These are phyloP conservation scores for Drosophila quinaria DNA, from an alignment of 2,888 invertebrate genomes.

Conservation along the genomic window DNA sequence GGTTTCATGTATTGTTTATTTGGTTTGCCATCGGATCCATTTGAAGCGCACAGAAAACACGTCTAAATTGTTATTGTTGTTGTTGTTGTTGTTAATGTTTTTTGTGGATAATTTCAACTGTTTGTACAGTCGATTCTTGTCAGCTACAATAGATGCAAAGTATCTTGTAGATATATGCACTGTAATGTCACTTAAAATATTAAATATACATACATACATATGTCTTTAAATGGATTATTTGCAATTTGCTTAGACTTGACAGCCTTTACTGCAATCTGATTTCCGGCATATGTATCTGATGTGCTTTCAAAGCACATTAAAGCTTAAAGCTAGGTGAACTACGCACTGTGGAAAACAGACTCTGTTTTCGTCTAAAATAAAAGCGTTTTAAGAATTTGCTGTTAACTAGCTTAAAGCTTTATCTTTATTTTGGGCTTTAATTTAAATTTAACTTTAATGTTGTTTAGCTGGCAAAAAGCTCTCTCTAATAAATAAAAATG, in stretches of 20 bases:
- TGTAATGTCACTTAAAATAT: neutral
- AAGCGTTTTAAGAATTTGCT: too few relatives aligned
- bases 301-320: neutral
- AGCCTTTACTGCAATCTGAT: neutral
- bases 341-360: neutral
- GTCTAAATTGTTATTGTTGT: slow-evolving; percentile 25
- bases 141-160: neutral
- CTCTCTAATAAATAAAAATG: too few relatives aligned
- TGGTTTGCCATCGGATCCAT: slow-evolving; percentile 41
- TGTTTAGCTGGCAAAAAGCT: too few relatives aligned
- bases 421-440: neutral
- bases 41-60: slow-evolving; percentile 37
- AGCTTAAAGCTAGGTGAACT: neutral
- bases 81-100: too few relatives aligned
- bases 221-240: neutral
- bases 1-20: slow-evolving; percentile 40
- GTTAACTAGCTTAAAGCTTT: neutral
- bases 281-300: neutral
- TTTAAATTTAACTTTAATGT: too few relatives aligned
- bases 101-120: slow-evolving; percentile 46
- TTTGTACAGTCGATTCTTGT: slow-evolving; percentile 21
- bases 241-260: slow-evolving; percentile 6
- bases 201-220: neutral
- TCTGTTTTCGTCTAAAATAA: neutral
- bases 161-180: neutral